Evolutionary conservation across 2,113 vertebrate genomes (phyloP).

Genomic region (Gorsachius goisagi): DNA sequence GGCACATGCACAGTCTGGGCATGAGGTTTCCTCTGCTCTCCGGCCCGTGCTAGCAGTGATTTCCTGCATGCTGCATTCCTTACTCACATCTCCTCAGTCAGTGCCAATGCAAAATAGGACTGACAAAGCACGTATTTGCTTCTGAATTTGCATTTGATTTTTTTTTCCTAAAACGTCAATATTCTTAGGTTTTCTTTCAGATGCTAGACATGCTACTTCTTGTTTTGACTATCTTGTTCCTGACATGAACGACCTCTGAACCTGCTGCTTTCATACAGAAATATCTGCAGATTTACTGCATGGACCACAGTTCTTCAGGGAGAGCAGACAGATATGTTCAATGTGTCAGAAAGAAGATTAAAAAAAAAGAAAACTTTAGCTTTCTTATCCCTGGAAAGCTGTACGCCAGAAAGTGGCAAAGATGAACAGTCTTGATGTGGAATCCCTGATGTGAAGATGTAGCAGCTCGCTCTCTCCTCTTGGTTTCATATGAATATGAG

Average conservation of each 20-base stretch:
- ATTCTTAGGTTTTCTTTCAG: not conserved
- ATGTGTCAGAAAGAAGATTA: constrained; percentile 36
- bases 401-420: constrained; percentile 36
- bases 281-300: constrained; percentile 56
- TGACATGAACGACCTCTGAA: not conserved
- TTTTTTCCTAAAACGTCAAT: not conserved
- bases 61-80: not conserved
- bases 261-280: not conserved
- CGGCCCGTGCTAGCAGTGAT: not conserved
- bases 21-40: not conserved
- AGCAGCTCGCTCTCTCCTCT: constrained; percentile 7
- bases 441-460: constrained; percentile 66
- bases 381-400: constrained; percentile 53
- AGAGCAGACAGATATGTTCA: not conserved
- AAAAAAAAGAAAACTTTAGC: constrained; percentile 59
- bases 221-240: not conserved
- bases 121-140: not conserved
- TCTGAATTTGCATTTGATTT: not conserved
- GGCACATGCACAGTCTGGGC: accelerated
- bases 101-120: not conserved
- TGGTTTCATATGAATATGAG: not conserved
- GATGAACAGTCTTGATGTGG: constrained; percentile 62
- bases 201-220: not conserved
- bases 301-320: not conserved
- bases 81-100: not conserved